phyloP scores from a whole-genome alignment of 2,797 vertebrate species.

The Morelia viridis region DNA sequence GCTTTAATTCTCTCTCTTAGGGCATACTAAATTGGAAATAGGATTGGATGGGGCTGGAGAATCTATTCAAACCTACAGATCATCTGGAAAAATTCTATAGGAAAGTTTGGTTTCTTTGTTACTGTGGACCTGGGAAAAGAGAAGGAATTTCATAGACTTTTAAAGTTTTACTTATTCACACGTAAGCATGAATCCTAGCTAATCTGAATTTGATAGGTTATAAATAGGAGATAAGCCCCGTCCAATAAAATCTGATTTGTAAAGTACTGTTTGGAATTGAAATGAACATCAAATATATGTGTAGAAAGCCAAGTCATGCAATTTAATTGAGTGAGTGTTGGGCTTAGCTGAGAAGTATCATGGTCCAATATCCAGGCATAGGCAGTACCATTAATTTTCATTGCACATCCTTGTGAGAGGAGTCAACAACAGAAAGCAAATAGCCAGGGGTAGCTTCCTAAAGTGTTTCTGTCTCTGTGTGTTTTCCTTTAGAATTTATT shows the following conservation, averaged over 20 bases:
- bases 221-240: neutral
- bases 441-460: conserved; percentile 48
- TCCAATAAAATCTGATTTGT: neutral
- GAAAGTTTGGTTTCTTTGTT: conserved; percentile 20
- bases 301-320: conserved; percentile 38
- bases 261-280: conserved; percentile 6
- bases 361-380: conserved; percentile 38
- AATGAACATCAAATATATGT: conserved; percentile 24
- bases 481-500: conserved; percentile 38
- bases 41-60: conserved; percentile 15
- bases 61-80: conserved; percentile 49
- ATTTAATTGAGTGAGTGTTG: conserved; percentile 29
- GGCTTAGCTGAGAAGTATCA: neutral
- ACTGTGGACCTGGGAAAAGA: conserved; percentile 29
- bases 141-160: neutral
- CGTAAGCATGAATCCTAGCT: neutral
- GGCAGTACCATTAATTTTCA: conserved; percentile 41
- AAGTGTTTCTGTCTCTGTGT: neutral
- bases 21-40: conserved; percentile 20
- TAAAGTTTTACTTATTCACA: neutral
- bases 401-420: conserved; percentile 48
- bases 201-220: neutral
- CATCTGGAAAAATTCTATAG: neutral
- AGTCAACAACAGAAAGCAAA: conserved; percentile 34
- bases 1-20: conserved; percentile 47